Evolutionary conservation across 1,140 invertebrate genomes (phyloP), one percentile per base, ranked within the genome.

Genomic region (Drosophila triauraria): DNA sequence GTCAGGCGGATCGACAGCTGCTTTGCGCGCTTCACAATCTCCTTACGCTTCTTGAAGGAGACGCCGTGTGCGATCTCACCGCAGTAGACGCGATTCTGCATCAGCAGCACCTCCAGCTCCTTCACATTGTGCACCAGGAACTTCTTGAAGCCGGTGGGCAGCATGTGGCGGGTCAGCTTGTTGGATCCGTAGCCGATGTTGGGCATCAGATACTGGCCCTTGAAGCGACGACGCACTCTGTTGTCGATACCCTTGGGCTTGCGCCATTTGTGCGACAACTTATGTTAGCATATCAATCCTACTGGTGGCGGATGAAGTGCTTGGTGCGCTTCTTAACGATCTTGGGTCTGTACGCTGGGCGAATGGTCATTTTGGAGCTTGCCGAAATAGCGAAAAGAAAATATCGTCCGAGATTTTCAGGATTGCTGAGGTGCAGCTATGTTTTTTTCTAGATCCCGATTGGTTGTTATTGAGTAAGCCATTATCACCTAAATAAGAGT

Each of bases 131-230:
- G 94, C 12, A 95, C 94, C 43, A 95, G 82, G 62, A 95, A 98
- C 94, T 99, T 99, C 61, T 96, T 96, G 95, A 99, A 99, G 64
- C 98, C 98, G 94, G 98, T 99, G 46, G 98, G 99, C 44, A 99
- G 95, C 96, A 99, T 97, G 93, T 99, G 98, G 93, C 96, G 96
- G 43, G 98, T 99, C 87, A 96, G 97, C 92, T 97, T 97, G 92
- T 97, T 97, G 77, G 98, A 98, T 91, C 99, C 99, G 94, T 99
- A 99, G 96, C 99, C 99, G 94, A 99, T 99, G 92, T 97, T 99
- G 47, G 99, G 99, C 99, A 99, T 99, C 94, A 98, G 94, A 92
- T 97, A 98, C 93, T 99, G 98, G 27, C 99, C 99, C 96, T 99
- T 99, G 94, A 99, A 99, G 79, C 98, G 95, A 92, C 99, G 96